Evolutionary conservation across 1,140 invertebrate genomes (phyloP).

Genomic region (Phymastichus coffea): DNA sequence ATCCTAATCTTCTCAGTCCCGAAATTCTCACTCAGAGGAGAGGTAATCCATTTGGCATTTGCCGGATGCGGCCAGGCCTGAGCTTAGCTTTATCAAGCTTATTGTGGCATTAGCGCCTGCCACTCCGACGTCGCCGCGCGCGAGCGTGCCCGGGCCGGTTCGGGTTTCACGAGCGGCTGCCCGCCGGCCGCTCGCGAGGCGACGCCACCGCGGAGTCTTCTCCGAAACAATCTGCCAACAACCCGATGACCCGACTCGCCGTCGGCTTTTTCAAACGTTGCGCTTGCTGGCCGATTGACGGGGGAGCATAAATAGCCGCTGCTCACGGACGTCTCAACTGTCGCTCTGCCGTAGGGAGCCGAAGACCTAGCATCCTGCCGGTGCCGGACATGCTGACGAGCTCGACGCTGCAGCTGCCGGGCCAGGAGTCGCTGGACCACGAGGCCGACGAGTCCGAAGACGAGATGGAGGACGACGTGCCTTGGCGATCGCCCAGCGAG

Average conservation of each 20-base stretch:
- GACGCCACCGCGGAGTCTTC: no score
- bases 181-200: no score
- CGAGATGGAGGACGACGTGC: constrained; percentile 84
- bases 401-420: constrained; percentile 71
- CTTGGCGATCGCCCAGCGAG: constrained; percentile 84
- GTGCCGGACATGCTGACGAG: constrained; percentile 86
- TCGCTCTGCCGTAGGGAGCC: constrained; percentile 62
- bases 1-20: constrained; percentile 78
- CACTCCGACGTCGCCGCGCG: neutral
- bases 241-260: no score
- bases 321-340: no score
- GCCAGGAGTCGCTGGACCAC: constrained; percentile 70
- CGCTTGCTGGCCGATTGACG: no score
- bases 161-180: no score
- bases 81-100: constrained; percentile 18
- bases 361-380: constrained; percentile 81
- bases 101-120: constrained; percentile 5
- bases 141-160: no score
- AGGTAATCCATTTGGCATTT: constrained; percentile 60
- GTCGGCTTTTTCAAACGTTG: no score
- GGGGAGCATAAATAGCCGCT: no score
- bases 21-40: constrained; percentile 73
- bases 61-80: no score
- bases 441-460: constrained; percentile 82
- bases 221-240: no score